A percentile compares a stretch with the other conserved stretches of the same genome.
These are phyloP conservation scores for Jordanella pulchra DNA, from an alignment of 2,797 vertebrate species.

Conservation along the genomic window DNA sequence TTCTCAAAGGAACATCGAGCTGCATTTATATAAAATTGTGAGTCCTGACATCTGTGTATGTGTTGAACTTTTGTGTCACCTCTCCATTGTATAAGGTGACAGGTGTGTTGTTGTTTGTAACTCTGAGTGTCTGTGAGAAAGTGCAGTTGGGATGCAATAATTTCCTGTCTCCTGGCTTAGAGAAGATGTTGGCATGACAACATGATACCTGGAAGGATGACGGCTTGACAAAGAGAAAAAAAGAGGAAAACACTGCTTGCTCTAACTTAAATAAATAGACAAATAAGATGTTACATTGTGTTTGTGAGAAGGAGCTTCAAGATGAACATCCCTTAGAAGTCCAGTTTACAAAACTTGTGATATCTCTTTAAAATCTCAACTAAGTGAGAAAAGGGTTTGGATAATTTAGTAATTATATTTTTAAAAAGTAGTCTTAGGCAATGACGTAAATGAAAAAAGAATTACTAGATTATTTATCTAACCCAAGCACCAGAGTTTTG, in stretches of 20 bases:
- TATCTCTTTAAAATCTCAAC: constrained; percentile 5
- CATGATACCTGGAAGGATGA: constrained; percentile 57
- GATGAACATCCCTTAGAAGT: constrained; percentile 17
- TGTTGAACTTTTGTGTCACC: neutral
- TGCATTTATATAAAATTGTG: neutral
- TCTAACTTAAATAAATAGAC: constrained; percentile 55
- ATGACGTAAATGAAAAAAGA: neutral
- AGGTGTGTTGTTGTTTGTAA: constrained; percentile 4
- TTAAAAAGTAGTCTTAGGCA: neutral
- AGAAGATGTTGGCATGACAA: constrained; percentile 69
- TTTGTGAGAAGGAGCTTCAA: constrained; percentile 31
- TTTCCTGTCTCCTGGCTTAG: constrained; percentile 58
- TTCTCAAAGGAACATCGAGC: neutral
- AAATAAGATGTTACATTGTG: constrained; percentile 35
- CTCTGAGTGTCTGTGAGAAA: neutral
- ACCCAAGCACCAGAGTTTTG: neutral
- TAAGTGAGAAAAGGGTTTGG: neutral
- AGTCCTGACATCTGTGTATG: neutral
- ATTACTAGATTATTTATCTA: neutral
- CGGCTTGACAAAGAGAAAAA: constrained; percentile 46
- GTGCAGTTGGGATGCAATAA: constrained; percentile 42
- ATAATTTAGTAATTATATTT: neutral
- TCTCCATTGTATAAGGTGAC: constrained; percentile 6
- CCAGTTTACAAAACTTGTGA: constrained; percentile 13
- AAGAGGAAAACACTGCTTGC: constrained; percentile 39